These are phyloP conservation scores for Tachysurus fulvidraco DNA, from an alignment of 2,113 vertebrate species.

Conservation along the genomic window DNA sequence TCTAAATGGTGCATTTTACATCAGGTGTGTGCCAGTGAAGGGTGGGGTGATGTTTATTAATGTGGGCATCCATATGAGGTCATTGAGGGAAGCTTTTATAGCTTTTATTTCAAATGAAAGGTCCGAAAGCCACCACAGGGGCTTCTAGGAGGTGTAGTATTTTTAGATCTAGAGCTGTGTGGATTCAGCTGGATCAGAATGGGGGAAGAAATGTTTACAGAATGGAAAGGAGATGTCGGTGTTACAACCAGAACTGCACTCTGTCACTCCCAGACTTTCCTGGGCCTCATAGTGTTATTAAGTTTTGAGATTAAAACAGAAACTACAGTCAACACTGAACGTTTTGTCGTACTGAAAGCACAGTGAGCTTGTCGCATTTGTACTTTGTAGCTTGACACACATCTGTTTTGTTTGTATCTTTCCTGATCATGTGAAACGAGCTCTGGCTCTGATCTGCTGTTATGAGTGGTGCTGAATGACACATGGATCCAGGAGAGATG, in stretches of 20 bases:
- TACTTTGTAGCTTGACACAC: not conserved
- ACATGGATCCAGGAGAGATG: not conserved
- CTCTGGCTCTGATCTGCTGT: not conserved
- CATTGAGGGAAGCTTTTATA: slow-evolving; percentile 28
- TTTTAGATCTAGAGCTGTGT: not conserved
- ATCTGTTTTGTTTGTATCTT: not conserved
- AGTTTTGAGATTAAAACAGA: not conserved
- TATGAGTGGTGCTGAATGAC: not conserved
- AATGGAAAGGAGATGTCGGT: not conserved
- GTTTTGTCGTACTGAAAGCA: not conserved
- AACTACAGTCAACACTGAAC: not conserved
- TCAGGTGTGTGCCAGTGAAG: not conserved
- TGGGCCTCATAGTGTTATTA: not conserved
- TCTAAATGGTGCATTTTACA: not conserved
- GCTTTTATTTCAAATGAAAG: slow-evolving; percentile 30
- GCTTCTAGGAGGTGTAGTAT: slow-evolving; percentile 5
- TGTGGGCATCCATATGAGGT: slow-evolving; percentile 6
- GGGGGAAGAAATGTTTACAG: not conserved
- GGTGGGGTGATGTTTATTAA: not conserved
- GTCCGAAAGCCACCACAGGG: not conserved
- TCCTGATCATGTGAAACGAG: not conserved
- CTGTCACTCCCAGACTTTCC: not conserved
- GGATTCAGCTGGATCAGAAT: slow-evolving; percentile 9
- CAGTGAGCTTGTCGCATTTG: not conserved
- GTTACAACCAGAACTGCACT: not conserved